These are phyloP conservation scores for Cirrhinus molitorella DNA, from an alignment of 2,797 vertebrate species.

Conservation along the genomic window DNA sequence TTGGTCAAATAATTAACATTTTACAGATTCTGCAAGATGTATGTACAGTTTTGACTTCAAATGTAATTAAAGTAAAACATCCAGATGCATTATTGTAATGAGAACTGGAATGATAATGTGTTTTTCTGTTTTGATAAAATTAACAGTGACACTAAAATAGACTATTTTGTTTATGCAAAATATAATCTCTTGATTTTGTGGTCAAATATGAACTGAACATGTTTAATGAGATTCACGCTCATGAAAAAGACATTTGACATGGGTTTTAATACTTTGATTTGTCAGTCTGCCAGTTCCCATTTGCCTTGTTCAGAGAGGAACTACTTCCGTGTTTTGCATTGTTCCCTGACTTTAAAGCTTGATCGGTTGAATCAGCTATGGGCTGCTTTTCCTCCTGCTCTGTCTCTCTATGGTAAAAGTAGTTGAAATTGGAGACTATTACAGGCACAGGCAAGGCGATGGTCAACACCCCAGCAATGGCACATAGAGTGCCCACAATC, in stretches of 20 bases:
- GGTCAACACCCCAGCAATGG: conserved; percentile 95
- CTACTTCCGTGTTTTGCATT: conserved; percentile 77
- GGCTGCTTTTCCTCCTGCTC: conserved; percentile 90
- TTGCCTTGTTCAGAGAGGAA: conserved; percentile 85
- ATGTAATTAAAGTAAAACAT: not conserved
- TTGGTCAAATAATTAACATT: too few relatives aligned
- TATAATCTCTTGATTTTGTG: not conserved
- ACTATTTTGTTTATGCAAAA: not conserved
- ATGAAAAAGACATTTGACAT: not conserved
- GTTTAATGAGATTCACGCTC: not conserved
- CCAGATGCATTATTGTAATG: not conserved
- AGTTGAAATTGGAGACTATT: conserved; percentile 98
- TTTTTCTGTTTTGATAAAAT: not conserved
- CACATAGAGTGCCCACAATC: conserved; percentile 93
- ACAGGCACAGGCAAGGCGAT: conserved; percentile 97
- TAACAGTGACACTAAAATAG: not conserved
- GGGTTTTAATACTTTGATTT: conserved; percentile 73
- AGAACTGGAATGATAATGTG: not conserved
- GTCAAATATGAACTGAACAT: conserved; percentile 5
- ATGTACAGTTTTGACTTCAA: too few relatives aligned
- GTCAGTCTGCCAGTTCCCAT: conserved; percentile 79
- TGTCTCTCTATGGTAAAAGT: conserved; percentile 97
- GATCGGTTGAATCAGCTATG: conserved; percentile 76
- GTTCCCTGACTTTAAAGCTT: conserved; percentile 71
- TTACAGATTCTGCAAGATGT: too few relatives aligned